A percentile compares a stretch with the other conserved stretches of the same genome.
Conservation (phyloP, 1,140 invertebrate genomes). For the Archivesica marissinica region DNA sequence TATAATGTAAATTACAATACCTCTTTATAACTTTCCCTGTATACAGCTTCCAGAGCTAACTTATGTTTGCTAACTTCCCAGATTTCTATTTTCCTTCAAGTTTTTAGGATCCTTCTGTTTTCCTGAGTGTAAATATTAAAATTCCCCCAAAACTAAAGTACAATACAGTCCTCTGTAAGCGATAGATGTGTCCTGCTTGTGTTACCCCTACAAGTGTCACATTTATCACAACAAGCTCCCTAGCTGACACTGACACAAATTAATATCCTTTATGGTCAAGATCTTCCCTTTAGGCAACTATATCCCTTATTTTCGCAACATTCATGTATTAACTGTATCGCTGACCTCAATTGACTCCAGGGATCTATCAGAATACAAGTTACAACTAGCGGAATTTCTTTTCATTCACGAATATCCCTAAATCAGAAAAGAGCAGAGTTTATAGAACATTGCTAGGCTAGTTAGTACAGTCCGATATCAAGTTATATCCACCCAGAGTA, state of each 20-base stretch:
- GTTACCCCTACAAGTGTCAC: slow-evolving; percentile 16
- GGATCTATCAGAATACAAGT: slow-evolving; percentile 36
- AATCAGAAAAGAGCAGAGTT: slow-evolving; percentile 1
- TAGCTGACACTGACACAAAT: slow-evolving; percentile 30
- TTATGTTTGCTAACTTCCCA: too few relatives aligned
- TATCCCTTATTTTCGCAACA: slow-evolving; percentile 11
- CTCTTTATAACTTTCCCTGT: too few relatives aligned
- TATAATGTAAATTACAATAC: too few relatives aligned
- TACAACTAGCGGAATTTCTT: slow-evolving; percentile 30
- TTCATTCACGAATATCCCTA: slow-evolving; percentile 30
- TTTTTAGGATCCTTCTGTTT: too few relatives aligned
- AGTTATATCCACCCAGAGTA: slow-evolving; percentile 30
- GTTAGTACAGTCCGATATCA: neutral
- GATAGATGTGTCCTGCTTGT: too few relatives aligned
- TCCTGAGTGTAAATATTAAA: too few relatives aligned
- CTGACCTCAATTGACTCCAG: slow-evolving; percentile 23
- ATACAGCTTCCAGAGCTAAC: too few relatives aligned
- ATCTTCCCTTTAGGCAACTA: slow-evolving; percentile 19
- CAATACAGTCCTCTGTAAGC: too few relatives aligned
- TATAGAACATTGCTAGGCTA: neutral
- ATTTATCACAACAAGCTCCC: neutral
- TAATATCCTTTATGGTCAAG: slow-evolving; percentile 34
- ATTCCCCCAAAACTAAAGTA: too few relatives aligned
- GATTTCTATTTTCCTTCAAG: too few relatives aligned
- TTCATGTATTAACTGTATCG: slow-evolving; percentile 26